A percentile compares a stretch with the other conserved stretches of the same genome.
Evolutionary conservation across 2,113 vertebrate genomes (phyloP).

Genomic region (Sinosuthora webbiana): DNA sequence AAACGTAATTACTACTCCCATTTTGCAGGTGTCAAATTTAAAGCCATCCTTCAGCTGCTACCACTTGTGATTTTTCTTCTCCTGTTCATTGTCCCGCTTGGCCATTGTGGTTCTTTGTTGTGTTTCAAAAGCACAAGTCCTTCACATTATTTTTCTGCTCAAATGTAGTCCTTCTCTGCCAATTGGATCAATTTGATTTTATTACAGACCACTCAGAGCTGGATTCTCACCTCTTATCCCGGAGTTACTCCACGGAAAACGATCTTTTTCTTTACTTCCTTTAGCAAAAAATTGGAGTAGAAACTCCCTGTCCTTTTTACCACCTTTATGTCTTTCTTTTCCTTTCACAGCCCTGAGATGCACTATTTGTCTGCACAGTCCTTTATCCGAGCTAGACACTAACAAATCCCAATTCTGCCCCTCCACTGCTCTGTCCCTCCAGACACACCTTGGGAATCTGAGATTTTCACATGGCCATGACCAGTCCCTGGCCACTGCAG

Average conservation of each 20-base stretch:
- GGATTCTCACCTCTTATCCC: conserved; percentile 24
- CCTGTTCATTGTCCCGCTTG: conserved; percentile 34
- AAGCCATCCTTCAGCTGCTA: conserved; percentile 21
- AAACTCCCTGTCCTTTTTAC: neutral
- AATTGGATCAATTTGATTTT: conserved; percentile 55
- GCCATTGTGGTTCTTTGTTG: conserved; percentile 53
- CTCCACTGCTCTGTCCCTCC: neutral
- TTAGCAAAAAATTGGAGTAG: neutral
- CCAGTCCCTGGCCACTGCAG: neutral
- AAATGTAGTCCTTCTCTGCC: conserved; percentile 16
- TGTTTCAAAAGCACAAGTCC: conserved; percentile 40
- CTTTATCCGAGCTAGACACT: neutral
- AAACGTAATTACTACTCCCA: conserved; percentile 50
- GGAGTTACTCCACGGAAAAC: neutral
- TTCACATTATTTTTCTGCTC: conserved; percentile 3
- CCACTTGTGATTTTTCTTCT: conserved; percentile 53
- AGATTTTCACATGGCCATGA: neutral
- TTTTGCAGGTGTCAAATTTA: conserved; percentile 42
- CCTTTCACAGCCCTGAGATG: neutral
- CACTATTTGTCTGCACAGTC: neutral
- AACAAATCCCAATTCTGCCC: neutral
- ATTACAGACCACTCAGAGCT: conserved; percentile 29
- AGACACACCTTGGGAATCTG: neutral
- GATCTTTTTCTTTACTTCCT: conserved; percentile 13
- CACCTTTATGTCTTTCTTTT: neutral